Evolutionary conservation across 1,140 invertebrate species (phyloP), one percentile per base, ranked within the genome.

Genomic region (Druon quercuslanigerum): DNA sequence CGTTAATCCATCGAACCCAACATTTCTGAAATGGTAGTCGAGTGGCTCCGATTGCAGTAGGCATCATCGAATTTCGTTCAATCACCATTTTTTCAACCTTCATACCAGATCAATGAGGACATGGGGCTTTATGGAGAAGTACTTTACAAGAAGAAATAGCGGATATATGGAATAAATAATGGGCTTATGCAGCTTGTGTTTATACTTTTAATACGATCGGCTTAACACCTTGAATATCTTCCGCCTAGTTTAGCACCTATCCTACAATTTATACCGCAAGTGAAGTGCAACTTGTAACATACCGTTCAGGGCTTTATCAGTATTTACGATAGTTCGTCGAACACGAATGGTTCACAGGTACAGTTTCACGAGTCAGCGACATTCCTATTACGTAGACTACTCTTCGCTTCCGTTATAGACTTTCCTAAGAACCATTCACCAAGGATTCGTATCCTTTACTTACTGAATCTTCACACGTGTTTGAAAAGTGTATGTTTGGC

Each of bases 251-350:
- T 20, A 16, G 57, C 57, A 25, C 20, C 25, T 40, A 40, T 25
- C 25, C n/a, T 66, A 40, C 20, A 66, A 25, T 33, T 16, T 66
- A 33, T 66, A 33, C 57, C 57, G 57, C 57, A 66, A 66, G 25
- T 66, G 57, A 40, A 20, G 25, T 66, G 57, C 57, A 66, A 66
- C 57, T 66, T 66, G 57, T 66, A 66, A 66, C 57, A 66, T 66
- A 20, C 25, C 57, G 20, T 33, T 13, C 20, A 25, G 57, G 5
- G 16, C 57, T 66, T 66, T 66, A 66, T 66, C 57, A 66, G 20
- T 66, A 66, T 66, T 66, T 66, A 66, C 57, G 57, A 66, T 66
- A 66, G 57, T 66, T 66, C 20, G 25, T 33, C 13, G 57, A 66
- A 66, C 57, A 66, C 57, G 57, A 66, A 66, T 33, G 20, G 20